These are phyloP conservation scores for Nibea coibor DNA, from an alignment of 2,113 vertebrate species.

Conservation along the genomic window DNA sequence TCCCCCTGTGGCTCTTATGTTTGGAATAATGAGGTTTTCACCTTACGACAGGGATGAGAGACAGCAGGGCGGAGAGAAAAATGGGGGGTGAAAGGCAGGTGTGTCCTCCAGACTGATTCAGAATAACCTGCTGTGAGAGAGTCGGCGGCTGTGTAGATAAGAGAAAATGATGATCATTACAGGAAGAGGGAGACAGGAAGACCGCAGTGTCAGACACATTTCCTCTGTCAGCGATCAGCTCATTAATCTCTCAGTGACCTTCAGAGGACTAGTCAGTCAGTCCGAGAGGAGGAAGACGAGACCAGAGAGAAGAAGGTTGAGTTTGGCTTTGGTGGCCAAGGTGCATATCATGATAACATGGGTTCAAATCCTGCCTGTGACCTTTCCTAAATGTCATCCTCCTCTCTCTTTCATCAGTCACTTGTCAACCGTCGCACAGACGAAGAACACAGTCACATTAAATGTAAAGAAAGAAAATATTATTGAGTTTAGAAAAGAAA, in stretches of 20 bases:
- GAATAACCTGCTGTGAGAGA: conserved; percentile 46
- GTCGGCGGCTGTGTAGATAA: conserved; percentile 50
- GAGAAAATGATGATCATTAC: conserved; percentile 67
- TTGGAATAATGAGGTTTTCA: conserved; percentile 45
- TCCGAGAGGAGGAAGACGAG: conserved; percentile 4
- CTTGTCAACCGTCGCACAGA: neutral
- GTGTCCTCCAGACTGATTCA: conserved; percentile 60
- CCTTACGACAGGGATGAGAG: conserved; percentile 22
- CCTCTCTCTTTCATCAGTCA: neutral
- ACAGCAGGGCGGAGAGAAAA: conserved; percentile 20
- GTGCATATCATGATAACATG: conserved; percentile 28
- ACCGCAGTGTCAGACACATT: conserved; percentile 39
- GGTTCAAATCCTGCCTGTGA: conserved; percentile 46
- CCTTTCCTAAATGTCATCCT: conserved; percentile 54
- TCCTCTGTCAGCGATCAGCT: conserved; percentile 57
- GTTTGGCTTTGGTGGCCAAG: conserved; percentile 26
- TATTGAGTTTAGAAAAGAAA: neutral
- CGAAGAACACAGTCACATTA: neutral
- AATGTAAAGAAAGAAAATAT: neutral
- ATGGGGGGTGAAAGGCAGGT: conserved; percentile 36
- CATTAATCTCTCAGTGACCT: conserved; percentile 71
- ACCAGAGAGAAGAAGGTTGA: conserved; percentile 1
- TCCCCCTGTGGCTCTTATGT: neutral
- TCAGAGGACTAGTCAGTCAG: conserved; percentile 49
- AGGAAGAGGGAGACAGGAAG: conserved; percentile 50